phyloP scores from a whole-genome alignment of 2,888 invertebrate genomes.

The Notodonta ziczac region DNA sequence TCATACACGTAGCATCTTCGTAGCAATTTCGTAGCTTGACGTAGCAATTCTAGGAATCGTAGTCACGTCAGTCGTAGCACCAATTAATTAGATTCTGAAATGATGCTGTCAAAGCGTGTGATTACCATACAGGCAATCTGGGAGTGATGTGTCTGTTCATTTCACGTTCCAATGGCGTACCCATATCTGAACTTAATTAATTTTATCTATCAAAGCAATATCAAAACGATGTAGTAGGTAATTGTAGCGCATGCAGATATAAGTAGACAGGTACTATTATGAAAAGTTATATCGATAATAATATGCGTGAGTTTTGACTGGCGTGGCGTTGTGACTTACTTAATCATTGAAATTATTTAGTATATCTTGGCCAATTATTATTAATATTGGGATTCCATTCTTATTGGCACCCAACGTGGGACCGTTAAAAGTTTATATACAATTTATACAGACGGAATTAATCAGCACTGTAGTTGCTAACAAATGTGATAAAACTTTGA shows the following conservation, averaged over 20 bases:
- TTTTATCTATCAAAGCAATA: neutral
- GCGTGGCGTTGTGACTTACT: too few species aligned
- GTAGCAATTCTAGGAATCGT: constrained; percentile 19
- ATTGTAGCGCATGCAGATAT: neutral
- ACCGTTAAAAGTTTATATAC: neutral
- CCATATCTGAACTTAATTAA: neutral
- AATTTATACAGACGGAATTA: constrained; percentile 21
- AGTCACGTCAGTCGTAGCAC: constrained; percentile 8
- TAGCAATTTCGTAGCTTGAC: constrained; percentile 15
- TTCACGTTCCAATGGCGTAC: neutral
- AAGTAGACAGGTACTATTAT: neutral
- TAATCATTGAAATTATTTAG: too few species aligned
- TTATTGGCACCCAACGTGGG: neutral
- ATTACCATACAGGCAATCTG: neutral
- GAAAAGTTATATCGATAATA: too few species aligned
- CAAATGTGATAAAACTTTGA: constrained; percentile 30
- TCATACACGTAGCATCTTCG: neutral
- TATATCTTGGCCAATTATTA: too few species aligned
- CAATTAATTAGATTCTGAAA: constrained; percentile 12
- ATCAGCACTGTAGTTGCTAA: constrained; percentile 19
- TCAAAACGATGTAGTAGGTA: neutral
- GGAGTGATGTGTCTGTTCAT: neutral
- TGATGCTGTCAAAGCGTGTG: constrained; percentile 4
- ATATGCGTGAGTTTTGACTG: too few species aligned
- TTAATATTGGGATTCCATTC: too few species aligned